These are phyloP conservation scores for Malacoctenus gilli DNA, from an alignment of 2,797 vertebrate genomes.

Conservation along the genomic window DNA sequence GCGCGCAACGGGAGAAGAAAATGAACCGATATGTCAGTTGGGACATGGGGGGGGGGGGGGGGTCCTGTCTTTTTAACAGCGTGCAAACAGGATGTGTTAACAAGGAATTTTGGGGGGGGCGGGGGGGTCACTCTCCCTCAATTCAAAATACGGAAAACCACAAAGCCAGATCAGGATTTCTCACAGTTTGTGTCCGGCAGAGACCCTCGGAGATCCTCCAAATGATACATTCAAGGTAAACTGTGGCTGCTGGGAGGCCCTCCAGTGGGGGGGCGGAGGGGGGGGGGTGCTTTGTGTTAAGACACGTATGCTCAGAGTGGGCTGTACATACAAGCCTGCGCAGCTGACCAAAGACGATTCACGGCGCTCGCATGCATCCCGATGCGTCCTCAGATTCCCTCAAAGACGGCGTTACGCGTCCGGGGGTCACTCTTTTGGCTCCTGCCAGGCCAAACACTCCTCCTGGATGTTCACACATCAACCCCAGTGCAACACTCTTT, in stretches of 20 bases:
- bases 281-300: too few species aligned
- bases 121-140: conserved; percentile 38
- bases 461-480: conserved; percentile 44
- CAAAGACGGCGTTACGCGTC: conserved; percentile 39
- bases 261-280: conserved; percentile 8
- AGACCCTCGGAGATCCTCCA: conserved; percentile 13
- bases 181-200: conserved; percentile 31
- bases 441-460: conserved; percentile 23
- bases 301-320: conserved; percentile 14
- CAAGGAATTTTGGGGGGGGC: conserved; percentile 61
- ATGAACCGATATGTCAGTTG: conserved; percentile 51
- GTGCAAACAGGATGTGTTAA: conserved; percentile 72
- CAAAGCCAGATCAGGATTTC: conserved; percentile 57
- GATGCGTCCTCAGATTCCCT: conserved; percentile 51
- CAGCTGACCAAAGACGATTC: conserved; percentile 51
- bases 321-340: conserved; percentile 34
- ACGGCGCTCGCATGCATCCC: conserved; percentile 49
- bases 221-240: conserved; percentile 28
- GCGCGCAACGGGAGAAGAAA: conserved; percentile 34
- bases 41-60: conserved; percentile 9
- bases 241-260: conserved; percentile 14
- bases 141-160: conserved; percentile 50
- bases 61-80: conserved; percentile 40
- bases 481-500: conserved; percentile 54
- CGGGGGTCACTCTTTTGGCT: conserved; percentile 15